Evolutionary conservation across 2,113 vertebrate species (phyloP), one percentile per base, ranked within the genome.

Genomic region (Megaleporinus macrocephalus): DNA sequence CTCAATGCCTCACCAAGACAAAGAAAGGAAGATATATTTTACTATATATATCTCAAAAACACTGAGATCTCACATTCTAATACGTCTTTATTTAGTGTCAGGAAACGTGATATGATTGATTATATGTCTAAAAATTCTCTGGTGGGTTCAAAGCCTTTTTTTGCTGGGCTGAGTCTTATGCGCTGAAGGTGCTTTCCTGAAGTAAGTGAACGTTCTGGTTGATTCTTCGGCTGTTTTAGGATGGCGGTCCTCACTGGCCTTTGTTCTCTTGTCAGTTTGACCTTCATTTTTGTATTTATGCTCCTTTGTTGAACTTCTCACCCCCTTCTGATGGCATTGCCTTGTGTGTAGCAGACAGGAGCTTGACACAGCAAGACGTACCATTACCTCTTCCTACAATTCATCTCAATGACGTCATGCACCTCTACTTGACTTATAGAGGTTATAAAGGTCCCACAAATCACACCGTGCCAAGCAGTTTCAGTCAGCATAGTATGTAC

Each of bases 251-350:
- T 83, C 47, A 78, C 76, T 78, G 83, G 79, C 88, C 79, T 93
- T 93, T 93, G 92, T 94, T 93, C 85, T 77, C 86, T 83, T 93
- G 92, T 93, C 93, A 92, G 88, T 93, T 89, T 84, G 86, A 83
- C 88, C 88, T 87, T 86, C 83, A 92, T 92, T 85, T 84, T 91
- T 92, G 92, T 94, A 93, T 95, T 93, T 93, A 91, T 92, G 91
- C 89, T 93, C 90, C 89, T 86, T 88, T 24, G 79, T 78, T 92
- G 92, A 93, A 89, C 91, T 90, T 78, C 84, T 91, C 84, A 92
- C 90, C 90, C 86, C 14, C 78, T n/a, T 88, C 82, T 93, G 91
- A 91, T 89, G 89, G 85, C 90, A 91, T 83, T 76, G 5, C 47
- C 68, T 66, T 77, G 16, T 78, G 71, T 73, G 53, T 26, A 22